Evolutionary conservation across 2,113 vertebrate species (phyloP).

Genomic region (Balaenoptera acutorostrata): DNA sequence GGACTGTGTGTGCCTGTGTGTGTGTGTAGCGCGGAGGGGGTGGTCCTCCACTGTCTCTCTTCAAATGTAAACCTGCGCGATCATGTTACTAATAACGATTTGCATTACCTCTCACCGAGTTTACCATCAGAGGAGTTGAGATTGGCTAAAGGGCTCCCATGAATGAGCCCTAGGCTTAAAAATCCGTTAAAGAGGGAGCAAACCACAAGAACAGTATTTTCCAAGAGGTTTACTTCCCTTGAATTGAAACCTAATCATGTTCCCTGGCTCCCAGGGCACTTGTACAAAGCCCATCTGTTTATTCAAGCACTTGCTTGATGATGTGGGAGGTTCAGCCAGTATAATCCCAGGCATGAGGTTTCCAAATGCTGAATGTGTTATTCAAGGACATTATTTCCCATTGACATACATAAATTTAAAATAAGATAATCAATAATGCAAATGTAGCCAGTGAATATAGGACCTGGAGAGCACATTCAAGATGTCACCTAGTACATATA

Average conservation of each 20-base stretch:
- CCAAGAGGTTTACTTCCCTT: conserved; percentile 27
- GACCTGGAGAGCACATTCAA: background rate
- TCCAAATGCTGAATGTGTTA: conserved; percentile 24
- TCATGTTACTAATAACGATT: background rate
- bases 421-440: background rate
- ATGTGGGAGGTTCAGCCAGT: background rate
- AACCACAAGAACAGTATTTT: conserved; percentile 21
- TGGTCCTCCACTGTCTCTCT: background rate
- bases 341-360: background rate
- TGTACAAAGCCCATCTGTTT: conserved; percentile 44
- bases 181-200: background rate
- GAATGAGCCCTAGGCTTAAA: background rate
- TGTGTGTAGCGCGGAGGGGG: too few relatives aligned
- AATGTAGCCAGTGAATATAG: background rate
- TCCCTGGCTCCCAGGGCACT: conserved; percentile 4
- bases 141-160: background rate
- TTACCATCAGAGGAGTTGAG: background rate
- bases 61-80: background rate
- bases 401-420: background rate
- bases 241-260: background rate
- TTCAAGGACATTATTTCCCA: background rate
- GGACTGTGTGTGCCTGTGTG: background rate
- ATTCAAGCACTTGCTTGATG: conserved; percentile 18
- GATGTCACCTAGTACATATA: background rate
- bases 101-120: background rate